These are phyloP conservation scores for Tanytarsus gracilentus DNA, from an alignment of 2,888 invertebrate species.

Conservation along the genomic window DNA sequence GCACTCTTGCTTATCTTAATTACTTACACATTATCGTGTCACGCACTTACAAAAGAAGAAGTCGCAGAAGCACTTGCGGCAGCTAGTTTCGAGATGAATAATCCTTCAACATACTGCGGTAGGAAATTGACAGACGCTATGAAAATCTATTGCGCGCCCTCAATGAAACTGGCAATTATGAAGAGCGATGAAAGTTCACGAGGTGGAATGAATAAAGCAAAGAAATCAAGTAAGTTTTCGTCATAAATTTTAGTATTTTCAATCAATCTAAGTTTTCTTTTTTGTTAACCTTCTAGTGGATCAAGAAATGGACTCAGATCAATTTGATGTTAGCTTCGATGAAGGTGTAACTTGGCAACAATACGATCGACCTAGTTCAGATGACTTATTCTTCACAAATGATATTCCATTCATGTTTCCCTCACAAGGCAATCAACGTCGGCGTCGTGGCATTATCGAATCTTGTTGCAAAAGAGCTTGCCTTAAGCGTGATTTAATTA, in stretches of 20 bases:
- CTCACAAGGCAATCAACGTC: neutral
- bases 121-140: neutral
- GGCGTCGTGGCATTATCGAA: constrained; percentile 8
- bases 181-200: too few species aligned
- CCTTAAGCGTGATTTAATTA: neutral
- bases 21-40: neutral
- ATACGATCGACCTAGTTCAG: neutral
- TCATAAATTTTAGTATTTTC: too few species aligned
- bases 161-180: too few species aligned
- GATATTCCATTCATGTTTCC: neutral
- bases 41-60: neutral
- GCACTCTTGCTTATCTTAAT: neutral
- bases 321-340: too few species aligned
- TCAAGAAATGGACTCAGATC: too few species aligned
- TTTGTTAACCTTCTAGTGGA: too few species aligned
- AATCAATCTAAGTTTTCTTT: too few species aligned
- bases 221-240: too few species aligned
- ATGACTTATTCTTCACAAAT: neutral
- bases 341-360: too few species aligned
- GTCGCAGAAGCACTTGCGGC: neutral
- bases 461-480: constrained; percentile 14
- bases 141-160: neutral
- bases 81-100: neutral
- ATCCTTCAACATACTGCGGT: neutral
- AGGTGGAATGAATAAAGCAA: too few species aligned